phyloP scores from a whole-genome alignment of 2,797 vertebrate species.

The Varecia variegata region DNA sequence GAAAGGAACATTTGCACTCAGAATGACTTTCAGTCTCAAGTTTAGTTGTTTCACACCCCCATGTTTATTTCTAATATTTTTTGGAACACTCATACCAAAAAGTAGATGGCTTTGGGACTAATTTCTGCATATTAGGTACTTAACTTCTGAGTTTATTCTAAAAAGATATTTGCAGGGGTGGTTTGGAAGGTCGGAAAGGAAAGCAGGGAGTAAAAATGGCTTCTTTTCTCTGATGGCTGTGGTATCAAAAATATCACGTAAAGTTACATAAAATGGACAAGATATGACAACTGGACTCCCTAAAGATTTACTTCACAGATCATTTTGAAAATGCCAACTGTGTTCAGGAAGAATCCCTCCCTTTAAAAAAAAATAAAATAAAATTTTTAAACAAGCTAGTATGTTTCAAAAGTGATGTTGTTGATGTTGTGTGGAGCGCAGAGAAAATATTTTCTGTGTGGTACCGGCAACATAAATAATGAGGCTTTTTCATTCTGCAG shows the following conservation, averaged over 20 bases:
- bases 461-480: not conserved
- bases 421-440: not conserved
- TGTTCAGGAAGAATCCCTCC: not conserved
- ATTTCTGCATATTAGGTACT: not conserved
- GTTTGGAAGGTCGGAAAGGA: slow-evolving; percentile 12
- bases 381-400: not conserved
- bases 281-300: not conserved
- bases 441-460: slow-evolving; percentile 44
- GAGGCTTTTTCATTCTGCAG: not conserved
- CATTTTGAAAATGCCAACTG: slow-evolving; percentile 44
- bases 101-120: slow-evolving; percentile 12
- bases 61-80: slow-evolving; percentile 41
- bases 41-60: not conserved
- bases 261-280: slow-evolving; percentile 20
- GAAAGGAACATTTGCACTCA: not conserved
- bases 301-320: slow-evolving; percentile 39
- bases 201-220: not conserved
- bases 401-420: slow-evolving; percentile 13
- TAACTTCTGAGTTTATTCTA: slow-evolving; percentile 15
- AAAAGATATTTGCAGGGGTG: not conserved
- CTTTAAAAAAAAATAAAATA: not conserved
- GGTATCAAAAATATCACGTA: slow-evolving; percentile 19
- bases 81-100: slow-evolving; percentile 4
- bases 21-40: not conserved
- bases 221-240: not conserved